A percentile compares a stretch with the other conserved stretches of the same genome.
Conservation (phyloP, 2,888 invertebrate species). For the Pristionchus arcanus region DNA sequence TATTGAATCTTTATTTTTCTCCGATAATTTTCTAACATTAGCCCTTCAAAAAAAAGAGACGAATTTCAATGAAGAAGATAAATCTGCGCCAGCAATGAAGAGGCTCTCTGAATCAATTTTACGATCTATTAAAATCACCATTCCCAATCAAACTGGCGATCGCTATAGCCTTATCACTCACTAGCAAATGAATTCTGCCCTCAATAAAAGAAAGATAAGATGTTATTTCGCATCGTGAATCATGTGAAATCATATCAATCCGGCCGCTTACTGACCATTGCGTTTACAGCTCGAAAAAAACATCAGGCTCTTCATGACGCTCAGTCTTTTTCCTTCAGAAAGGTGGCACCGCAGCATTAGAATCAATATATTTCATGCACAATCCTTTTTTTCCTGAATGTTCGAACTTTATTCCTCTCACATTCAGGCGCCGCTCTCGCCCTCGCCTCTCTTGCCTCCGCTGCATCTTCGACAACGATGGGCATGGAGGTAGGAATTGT, state of each 20-base stretch:
- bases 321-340: too few relatives aligned
- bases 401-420: background rate
- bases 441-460: background rate
- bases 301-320: too few relatives aligned
- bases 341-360: too few relatives aligned
- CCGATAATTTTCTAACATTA: too few relatives aligned
- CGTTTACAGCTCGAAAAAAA: too few relatives aligned
- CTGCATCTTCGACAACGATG: background rate
- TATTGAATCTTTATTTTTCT: background rate
- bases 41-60: too few relatives aligned
- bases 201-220: background rate
- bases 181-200: slow-evolving; percentile 14
- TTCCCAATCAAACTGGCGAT: too few relatives aligned
- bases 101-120: too few relatives aligned
- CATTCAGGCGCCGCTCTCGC: background rate
- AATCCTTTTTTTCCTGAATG: too few relatives aligned
- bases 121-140: background rate
- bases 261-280: background rate
- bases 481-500: background rate
- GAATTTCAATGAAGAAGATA: too few relatives aligned
- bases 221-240: slow-evolving; percentile 7
- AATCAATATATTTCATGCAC: too few relatives aligned
- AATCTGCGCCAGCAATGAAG: too few relatives aligned
- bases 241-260: slow-evolving; percentile 10
- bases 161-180: background rate